Evolutionary conservation across 1,140 invertebrate genomes (phyloP), one percentile per base, ranked within the genome.

Genomic region (Hydropsyche tenuis): DNA sequence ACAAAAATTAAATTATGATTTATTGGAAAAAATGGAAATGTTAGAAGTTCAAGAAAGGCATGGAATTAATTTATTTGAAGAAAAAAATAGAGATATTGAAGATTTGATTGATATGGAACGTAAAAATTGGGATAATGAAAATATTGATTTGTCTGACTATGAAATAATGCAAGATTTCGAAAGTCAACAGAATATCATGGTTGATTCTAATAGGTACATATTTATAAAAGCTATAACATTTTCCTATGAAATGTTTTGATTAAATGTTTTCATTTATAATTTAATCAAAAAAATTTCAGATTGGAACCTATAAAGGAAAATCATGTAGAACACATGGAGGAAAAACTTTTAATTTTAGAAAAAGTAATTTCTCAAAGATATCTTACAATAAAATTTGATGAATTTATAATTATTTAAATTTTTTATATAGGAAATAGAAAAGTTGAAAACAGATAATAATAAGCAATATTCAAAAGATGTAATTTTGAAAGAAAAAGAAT

Each of bases 401-500:
- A 9, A 9, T 51, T 6, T 51, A 16, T 11, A 51, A 9, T 51
- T 6, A 51, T 51, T 16, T 11, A 51, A 1, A 18, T 18, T 18
- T 53, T 53, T 60, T 25, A 53, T 53, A 53, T 20, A 60, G 56
- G 56, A 60, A 60, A 60, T 60, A 12, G 56, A 60, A 60, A 60
- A 22, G 12, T 60, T 60, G 23, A 60, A 60, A 60, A 60, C 7
- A 25, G 56, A 27, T 9, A 53, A 25, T 25, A 25, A 25, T 1
- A 60, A 23, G 3, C n/a, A n/a, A 37, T 37, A 37, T 37, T 37
- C 3, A n/a, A 37, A 37, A 37, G 30, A 37, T 37, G 30, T 37
- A 9, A 37, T 4, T 37, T 37, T 9, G 30, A 37, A 37, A 37
- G 30, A 37, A 37, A 37, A 3, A 37, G 30, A 37, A 37, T 37